Conservation (phyloP, 1,140 invertebrate genomes). For the honey bee (Apis mellifera) region DNA sequence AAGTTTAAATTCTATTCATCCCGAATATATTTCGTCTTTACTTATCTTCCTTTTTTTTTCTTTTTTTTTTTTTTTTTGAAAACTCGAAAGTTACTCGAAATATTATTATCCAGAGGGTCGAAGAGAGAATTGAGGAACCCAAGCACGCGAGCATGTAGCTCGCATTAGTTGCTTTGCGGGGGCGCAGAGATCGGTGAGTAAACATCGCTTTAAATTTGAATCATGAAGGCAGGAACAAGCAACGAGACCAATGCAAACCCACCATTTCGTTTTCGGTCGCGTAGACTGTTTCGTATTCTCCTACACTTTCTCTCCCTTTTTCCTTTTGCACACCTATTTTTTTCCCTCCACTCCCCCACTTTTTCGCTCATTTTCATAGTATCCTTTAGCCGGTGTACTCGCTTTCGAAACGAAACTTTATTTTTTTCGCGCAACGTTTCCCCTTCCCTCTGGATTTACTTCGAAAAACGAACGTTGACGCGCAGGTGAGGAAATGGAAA, state of each 20-base stretch:
- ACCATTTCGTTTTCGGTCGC: constrained; percentile 2
- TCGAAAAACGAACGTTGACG: neutral
- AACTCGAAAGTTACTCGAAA: too few species aligned
- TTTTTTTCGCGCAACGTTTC: neutral
- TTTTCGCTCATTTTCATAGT: neutral
- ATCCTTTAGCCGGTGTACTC: neutral
- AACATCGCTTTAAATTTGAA: constrained; percentile 28
- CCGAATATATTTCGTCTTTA: too few species aligned
- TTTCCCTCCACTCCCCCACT: neutral
- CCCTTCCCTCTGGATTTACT: neutral
- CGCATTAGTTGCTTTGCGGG: neutral
- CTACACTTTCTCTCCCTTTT: neutral
- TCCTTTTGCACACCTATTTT: neutral
- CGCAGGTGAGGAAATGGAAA: neutral
- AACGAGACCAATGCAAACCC: neutral
- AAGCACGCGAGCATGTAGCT: neutral
- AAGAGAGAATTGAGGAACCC: neutral
- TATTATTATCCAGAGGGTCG: too few species aligned
- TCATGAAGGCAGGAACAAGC: constrained; percentile 7
- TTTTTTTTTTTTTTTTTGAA: too few species aligned
- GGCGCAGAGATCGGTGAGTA: constrained; percentile 18
- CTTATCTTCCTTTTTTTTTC: too few species aligned
- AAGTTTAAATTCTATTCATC: too few species aligned
- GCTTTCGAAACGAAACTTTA: neutral
- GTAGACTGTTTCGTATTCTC: neutral